Percentiles rank a stretch among this genome's conserved stretches.
Conservation (phyloP, 2,113 vertebrate genomes). For the Mellivora capensis region DNA sequence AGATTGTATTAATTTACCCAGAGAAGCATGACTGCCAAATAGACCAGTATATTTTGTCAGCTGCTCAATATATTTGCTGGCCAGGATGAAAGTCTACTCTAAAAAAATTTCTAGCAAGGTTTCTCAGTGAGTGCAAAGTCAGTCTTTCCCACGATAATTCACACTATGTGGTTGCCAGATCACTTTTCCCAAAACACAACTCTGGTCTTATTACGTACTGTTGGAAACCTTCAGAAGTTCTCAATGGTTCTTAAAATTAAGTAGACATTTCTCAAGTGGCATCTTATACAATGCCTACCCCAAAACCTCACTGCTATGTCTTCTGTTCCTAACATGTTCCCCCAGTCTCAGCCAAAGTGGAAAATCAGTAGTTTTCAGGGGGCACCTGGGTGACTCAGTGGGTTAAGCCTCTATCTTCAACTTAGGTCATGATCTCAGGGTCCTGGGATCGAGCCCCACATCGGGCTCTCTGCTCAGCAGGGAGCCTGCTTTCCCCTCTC, state of each 20-base stretch:
- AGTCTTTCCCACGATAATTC: background rate
- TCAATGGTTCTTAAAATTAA: background rate
- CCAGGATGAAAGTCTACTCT: background rate
- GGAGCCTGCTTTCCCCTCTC: too few relatives aligned
- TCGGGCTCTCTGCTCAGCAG: too few relatives aligned
- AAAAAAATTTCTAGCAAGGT: background rate
- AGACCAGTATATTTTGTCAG: background rate
- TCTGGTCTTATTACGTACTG: background rate
- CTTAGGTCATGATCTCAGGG: too few relatives aligned
- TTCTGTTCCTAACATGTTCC: background rate
- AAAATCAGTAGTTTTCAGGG: background rate
- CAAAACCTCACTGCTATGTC: background rate
- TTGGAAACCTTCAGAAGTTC: background rate
- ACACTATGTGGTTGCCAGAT: background rate
- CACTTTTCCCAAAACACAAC: background rate
- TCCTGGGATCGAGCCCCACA: too few relatives aligned
- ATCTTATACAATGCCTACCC: background rate
- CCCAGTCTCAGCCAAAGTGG: background rate
- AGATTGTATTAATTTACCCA: constrained; percentile 31
- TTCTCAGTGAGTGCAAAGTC: background rate
- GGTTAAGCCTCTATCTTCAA: too few relatives aligned
- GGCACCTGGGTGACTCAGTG: too few relatives aligned
- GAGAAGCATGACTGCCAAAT: background rate
- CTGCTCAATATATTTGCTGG: background rate
- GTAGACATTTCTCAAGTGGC: background rate